These are phyloP conservation scores for Metaphire vulgaris DNA, from an alignment of 1,140 invertebrate genomes.

Conservation along the genomic window DNA sequence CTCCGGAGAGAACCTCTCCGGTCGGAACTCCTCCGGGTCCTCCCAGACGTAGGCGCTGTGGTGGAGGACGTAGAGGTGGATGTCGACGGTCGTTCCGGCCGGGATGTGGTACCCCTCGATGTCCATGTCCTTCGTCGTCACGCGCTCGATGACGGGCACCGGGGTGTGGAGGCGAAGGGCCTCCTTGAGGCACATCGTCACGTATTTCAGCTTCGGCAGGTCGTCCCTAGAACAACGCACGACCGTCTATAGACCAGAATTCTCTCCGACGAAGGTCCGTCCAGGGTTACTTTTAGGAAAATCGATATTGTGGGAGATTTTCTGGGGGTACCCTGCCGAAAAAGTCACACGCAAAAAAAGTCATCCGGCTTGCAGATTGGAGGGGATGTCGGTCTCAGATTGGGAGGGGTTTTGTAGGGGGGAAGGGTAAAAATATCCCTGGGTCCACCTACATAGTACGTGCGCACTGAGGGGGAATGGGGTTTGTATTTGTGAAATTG, in stretches of 20 bases:
- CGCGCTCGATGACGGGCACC: slow-evolving; percentile 63
- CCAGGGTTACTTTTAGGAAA: neutral
- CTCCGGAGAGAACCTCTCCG: slow-evolving; percentile 35
- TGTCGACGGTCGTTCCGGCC: slow-evolving; percentile 27
- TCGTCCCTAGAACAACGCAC: slow-evolving; percentile 33
- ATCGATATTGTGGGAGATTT: too few relatives aligned
- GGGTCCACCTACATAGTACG: neutral
- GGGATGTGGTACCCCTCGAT: slow-evolving; percentile 39
- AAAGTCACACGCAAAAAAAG: too few relatives aligned
- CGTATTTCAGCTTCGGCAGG: slow-evolving; percentile 41
- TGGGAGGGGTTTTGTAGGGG: too few relatives aligned
- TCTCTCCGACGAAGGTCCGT: neutral
- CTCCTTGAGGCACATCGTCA: slow-evolving; percentile 51
- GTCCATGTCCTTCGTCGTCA: slow-evolving; percentile 61
- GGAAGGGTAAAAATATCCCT: too few relatives aligned
- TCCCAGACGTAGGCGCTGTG: slow-evolving; percentile 34
- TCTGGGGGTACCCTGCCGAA: too few relatives aligned
- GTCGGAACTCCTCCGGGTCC: slow-evolving; percentile 31
- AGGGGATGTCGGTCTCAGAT: too few relatives aligned
- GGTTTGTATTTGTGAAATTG: neutral
- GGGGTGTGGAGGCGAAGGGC: slow-evolving; percentile 46
- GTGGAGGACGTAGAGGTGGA: slow-evolving; percentile 32
- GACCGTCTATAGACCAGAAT: neutral
- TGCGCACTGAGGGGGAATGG: neutral
- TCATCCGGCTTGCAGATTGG: too few relatives aligned